Base-by-base conservation (phyloP, 2,888 invertebrate genomes). In the Drosophila anomelani region DNA sequence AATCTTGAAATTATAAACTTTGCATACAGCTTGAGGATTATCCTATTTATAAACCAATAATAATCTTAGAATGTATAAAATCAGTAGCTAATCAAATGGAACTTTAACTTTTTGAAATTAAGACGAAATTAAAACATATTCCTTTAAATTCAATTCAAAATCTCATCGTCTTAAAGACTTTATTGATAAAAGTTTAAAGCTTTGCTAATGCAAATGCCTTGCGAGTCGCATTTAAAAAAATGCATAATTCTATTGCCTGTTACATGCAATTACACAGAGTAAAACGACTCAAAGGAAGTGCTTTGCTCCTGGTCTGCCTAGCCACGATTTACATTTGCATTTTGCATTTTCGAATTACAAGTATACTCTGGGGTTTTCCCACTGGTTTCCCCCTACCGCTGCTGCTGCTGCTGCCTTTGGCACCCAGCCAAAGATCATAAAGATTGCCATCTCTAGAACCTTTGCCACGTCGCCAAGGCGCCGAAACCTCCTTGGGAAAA, bases 261-360 rank as follows among this genome's bases (percentile, higher is more conserved):
- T 78, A 77, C 88, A 85, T 87, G 82, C 82, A 73, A 73, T 73
- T 73, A 66, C 72, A 82, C 71, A 84, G 77, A 84, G 79, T 71
- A 73, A 81, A 57, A 66, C 54, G 67, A 61, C 63, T 63, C 67
- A 66, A 66, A 66, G 69, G n/a, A 41, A 68, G 58, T 66, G 62
- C 64, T 53, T 53, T 53, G 36, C 51, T 51, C 20, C 20, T 15
- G 51, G 20, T 59, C 47, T 62, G 54, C 61, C 60, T 57, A 70
- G 61, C 73, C 66, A 56, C 60, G 66, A 81, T 68, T 78, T 78
- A 68, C 81, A 81, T 71, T 78, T 78, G 71, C 81, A 73, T 61
- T 85, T 57, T 62, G 56, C 59, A 55, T 75, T 60, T 75, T 75
- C 75, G 58, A 53, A 75, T 67, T 72, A 64, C 74, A 72, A 64